Percentiles rank a stretch among this genome's conserved stretches.
Evolutionary conservation across 2,797 vertebrate species (phyloP).

Genomic region (Rachycentron canadum): DNA sequence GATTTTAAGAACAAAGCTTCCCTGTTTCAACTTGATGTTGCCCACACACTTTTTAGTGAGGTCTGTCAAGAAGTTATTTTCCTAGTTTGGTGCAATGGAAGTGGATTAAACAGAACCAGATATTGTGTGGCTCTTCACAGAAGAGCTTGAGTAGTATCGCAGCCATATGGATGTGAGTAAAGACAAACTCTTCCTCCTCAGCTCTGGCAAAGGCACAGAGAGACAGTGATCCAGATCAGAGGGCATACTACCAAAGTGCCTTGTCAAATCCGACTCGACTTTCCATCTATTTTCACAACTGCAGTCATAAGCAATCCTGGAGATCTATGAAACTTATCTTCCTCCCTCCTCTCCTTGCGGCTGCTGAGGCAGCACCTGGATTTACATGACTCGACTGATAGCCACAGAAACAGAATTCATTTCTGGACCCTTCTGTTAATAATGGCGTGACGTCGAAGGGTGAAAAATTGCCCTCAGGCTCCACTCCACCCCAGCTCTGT

Average conservation of each 20-base stretch:
- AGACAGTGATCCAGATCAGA: conserved; percentile 50
- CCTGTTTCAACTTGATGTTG: no score
- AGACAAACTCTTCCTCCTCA: background rate
- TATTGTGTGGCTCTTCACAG: background rate
- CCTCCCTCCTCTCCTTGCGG: conserved; percentile 14
- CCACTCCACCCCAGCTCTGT: background rate
- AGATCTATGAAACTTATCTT: conserved; percentile 67
- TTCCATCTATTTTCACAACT: conserved; percentile 70
- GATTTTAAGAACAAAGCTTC: no score
- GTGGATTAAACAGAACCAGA: no score
- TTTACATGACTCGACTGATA: conserved; percentile 63
- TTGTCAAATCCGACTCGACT: conserved; percentile 53
- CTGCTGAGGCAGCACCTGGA: conserved; percentile 76
- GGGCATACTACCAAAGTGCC: conserved; percentile 39
- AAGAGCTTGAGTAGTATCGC: background rate
- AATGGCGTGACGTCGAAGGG: conserved; percentile 22
- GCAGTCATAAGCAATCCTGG: conserved; percentile 74
- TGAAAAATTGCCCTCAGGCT: conserved; percentile 11
- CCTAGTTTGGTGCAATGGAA: background rate
- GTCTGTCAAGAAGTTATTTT: background rate
- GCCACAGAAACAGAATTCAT: conserved; percentile 44
- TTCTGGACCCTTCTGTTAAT: conserved; percentile 14
- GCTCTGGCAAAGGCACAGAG: conserved; percentile 13
- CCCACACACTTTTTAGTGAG: background rate
- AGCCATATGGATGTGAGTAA: background rate